Evolutionary conservation across 2,888 invertebrate species (phyloP), one percentile per base, ranked within the genome.

Genomic region (Lycia hirtaria): DNA sequence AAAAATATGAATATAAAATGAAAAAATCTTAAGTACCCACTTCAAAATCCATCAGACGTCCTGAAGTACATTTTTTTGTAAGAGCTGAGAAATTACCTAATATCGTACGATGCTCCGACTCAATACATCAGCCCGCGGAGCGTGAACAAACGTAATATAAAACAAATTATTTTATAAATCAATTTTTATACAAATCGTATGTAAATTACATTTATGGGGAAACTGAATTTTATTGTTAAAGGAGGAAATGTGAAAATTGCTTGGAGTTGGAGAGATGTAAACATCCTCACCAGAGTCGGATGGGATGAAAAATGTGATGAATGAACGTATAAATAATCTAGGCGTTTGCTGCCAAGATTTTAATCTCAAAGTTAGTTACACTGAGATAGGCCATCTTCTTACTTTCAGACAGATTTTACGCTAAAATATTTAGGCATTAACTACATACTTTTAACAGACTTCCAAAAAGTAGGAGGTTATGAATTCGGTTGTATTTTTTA

Each of bases 251-350:
- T 62, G 60, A 62, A 70, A 69, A 67, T 77, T 57, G 69, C 65
- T 63, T 64, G 66, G 49, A 41, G 38, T 43, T 22, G 35, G 9
- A 38, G 26, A 43, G 56, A 60, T 64, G 70, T 75, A 72, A 72
- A 76, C 68, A 69, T 65, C 64, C 60, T 62, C 56, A 55, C 60
- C 65, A 65, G 65, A 70, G 54, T 64, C 64, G 55, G 61, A 67
- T 69, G 71, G 65, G 71, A 71, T 72, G 73, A 76, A 78, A 78
- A 78, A 78, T 78, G 73, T 82, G 76, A 80, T 82, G 79, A 83
- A 83, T 83, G 81, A 78, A 78, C 71, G 66, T 75, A 81, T 83
- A 81, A 79, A 82, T 83, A 82, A 82, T 80, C 76, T 66, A 62
- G 65, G 61, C 64, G 69, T 67, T 72, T 68, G 69, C 67, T 67